Evolutionary conservation across 2,797 vertebrate species (phyloP).

Genomic region (Garrulus glandarius): DNA sequence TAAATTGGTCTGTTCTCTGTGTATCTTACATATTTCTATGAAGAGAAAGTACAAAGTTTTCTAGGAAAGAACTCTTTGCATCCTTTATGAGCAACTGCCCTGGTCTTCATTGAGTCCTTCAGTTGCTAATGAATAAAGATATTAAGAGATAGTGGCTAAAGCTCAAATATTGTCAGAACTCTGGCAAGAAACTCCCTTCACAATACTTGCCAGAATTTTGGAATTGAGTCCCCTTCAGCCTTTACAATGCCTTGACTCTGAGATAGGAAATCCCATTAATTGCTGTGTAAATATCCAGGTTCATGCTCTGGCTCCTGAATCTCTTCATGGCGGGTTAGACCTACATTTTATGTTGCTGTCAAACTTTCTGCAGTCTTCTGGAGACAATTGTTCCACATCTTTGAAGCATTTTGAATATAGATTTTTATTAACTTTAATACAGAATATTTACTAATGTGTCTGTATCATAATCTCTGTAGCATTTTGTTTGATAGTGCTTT

Average conservation of each 20-base stretch:
- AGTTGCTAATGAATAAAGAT: background rate
- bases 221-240: background rate
- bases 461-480: background rate
- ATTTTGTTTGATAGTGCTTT: background rate
- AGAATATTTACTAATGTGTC: background rate
- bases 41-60: background rate
- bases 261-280: background rate
- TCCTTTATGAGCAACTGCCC: background rate
- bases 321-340: background rate
- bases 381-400: background rate
- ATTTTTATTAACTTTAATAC: background rate
- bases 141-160: background rate
- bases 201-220: background rate
- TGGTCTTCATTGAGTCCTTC: background rate
- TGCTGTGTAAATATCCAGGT: background rate
- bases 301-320: background rate
- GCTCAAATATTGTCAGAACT: background rate
- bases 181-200: background rate
- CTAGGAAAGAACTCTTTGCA: background rate
- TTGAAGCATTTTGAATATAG: background rate
- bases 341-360: background rate
- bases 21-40: background rate
- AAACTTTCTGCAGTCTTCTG: background rate
- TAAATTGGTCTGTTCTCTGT: background rate
- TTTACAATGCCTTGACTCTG: background rate